Percentiles rank a stretch among this genome's conserved stretches.
Evolutionary conservation across 64 coral and sea anemone species (phyloP).

Genomic region (Montipora sp.): DNA sequence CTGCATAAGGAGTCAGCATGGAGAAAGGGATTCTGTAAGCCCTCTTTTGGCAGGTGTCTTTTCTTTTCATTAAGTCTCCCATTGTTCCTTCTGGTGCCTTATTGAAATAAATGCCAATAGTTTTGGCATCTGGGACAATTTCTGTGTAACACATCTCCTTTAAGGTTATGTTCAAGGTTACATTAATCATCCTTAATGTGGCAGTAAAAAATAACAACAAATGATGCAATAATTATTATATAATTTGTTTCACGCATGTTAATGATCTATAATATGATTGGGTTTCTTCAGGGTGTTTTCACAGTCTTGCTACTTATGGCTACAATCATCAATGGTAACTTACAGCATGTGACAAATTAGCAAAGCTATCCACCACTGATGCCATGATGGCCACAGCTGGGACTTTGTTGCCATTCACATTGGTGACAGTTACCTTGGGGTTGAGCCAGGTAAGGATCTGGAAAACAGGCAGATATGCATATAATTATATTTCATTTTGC

Average conservation of each 20-base stretch:
- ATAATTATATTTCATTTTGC: too few relatives aligned
- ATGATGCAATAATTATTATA: too few relatives aligned
- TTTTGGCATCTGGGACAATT: not conserved
- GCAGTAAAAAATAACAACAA: too few relatives aligned
- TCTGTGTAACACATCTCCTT: too few relatives aligned
- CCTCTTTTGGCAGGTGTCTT: not conserved
- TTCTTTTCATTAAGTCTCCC: not conserved
- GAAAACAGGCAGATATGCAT: too few relatives aligned
- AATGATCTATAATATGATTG: not conserved
- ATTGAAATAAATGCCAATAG: conserved; percentile 5
- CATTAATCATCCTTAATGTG: too few relatives aligned
- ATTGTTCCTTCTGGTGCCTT: not conserved
- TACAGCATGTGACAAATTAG: not conserved
- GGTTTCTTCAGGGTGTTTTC: not conserved
- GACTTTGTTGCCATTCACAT: not conserved
- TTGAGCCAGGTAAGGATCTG: conserved; percentile 27
- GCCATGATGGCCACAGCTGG: not conserved
- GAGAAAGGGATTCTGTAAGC: conserved; percentile 2
- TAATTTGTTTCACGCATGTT: too few relatives aligned
- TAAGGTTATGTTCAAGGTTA: too few relatives aligned
- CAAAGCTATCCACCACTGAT: not conserved
- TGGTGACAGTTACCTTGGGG: not conserved
- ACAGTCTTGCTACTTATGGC: too few relatives aligned
- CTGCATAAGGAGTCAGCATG: not conserved
- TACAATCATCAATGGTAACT: not conserved